Percentiles rank a stretch among this genome's conserved stretches.
These are phyloP conservation scores for Sclerodermus sp. DNA, from an alignment of 2,888 invertebrate genomes.

Conservation along the genomic window DNA sequence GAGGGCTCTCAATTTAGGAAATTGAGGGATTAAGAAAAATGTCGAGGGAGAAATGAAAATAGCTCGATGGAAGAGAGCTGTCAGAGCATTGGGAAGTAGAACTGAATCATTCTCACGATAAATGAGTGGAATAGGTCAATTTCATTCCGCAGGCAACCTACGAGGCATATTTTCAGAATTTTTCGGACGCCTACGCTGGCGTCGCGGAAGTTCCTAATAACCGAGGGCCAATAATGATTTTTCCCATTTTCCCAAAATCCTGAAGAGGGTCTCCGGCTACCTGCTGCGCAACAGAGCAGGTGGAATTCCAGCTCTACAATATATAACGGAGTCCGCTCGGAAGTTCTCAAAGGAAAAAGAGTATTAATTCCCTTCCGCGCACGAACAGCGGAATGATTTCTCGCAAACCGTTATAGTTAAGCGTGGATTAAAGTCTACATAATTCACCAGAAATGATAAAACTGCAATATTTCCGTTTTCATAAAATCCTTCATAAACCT, in stretches of 20 bases:
- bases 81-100: not conserved
- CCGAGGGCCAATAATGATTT: not conserved
- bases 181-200: not conserved
- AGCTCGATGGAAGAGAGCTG: not conserved
- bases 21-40: not conserved
- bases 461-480: no score
- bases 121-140: conserved; percentile 15
- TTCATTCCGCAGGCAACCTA: not conserved
- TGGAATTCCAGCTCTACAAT: no score
- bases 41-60: no score
- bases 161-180: no score
- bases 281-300: not conserved
- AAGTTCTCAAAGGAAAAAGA: not conserved
- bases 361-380: not conserved
- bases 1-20: not conserved
- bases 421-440: no score
- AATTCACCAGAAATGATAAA: no score
- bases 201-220: conserved; percentile 4
- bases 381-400: no score
- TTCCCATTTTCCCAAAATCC: conserved; percentile 12
- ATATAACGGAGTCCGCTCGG: not conserved
- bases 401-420: no score
- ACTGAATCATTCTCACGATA: conserved; percentile 1
- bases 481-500: no score
- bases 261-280: conserved; percentile 8